These are phyloP conservation scores for Phalanger gymnotis DNA, from an alignment of 2,797 vertebrate genomes.

Conservation along the genomic window DNA sequence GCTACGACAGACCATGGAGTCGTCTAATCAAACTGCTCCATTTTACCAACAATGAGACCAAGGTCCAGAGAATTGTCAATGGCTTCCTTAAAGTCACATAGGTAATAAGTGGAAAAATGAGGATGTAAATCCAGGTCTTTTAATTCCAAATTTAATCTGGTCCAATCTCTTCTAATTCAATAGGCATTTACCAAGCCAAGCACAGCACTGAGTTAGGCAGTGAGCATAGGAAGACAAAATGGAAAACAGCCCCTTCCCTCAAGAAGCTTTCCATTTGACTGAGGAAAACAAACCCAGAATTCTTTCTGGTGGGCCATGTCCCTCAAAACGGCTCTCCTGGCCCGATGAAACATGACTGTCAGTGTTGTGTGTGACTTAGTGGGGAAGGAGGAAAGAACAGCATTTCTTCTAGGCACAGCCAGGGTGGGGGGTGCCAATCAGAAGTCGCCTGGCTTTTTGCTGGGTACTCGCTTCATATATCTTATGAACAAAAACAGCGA, in stretches of 20 bases:
- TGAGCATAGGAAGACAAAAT: neutral
- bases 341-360: neutral
- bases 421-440: no score
- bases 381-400: neutral
- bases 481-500: neutral
- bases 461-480: neutral
- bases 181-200: neutral
- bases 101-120: neutral
- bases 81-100: neutral
- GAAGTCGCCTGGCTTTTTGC: neutral
- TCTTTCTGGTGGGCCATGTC: neutral
- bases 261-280: neutral
- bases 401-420: no score
- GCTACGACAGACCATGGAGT: neutral
- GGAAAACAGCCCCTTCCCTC: neutral
- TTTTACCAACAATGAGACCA: neutral
- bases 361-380: neutral
- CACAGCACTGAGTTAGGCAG: neutral
- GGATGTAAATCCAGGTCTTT: neutral
- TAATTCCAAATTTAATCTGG: neutral
- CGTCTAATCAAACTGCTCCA: neutral
- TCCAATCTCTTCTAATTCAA: neutral
- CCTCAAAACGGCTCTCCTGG: neutral
- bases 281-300: neutral
- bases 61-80: neutral